Percentiles rank a stretch among this genome's conserved stretches.
phyloP scores from a whole-genome alignment of 2,888 invertebrate species.

The Liodrosophila aerea region DNA sequence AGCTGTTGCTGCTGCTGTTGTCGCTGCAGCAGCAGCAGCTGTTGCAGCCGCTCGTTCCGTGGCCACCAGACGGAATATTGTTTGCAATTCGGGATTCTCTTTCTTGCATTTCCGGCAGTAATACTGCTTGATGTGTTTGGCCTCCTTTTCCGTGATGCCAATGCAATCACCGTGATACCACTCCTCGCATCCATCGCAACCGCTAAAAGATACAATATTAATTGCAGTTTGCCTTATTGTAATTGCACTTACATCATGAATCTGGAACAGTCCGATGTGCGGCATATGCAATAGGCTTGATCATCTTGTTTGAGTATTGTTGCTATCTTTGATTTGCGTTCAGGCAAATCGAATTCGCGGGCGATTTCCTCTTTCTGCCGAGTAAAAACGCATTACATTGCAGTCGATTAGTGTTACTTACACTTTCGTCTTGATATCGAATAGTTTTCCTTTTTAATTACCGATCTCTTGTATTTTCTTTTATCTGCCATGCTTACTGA shows the following conservation, averaged over 20 bases:
- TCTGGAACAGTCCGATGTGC: constrained; percentile 95
- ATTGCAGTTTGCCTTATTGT: not conserved
- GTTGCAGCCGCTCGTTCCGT: constrained; percentile 64
- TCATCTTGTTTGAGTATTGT: constrained; percentile 93
- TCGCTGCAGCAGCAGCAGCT: constrained; percentile 20
- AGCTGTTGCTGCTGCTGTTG: constrained; percentile 9
- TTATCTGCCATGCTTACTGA: constrained; percentile 77
- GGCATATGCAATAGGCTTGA: constrained; percentile 96
- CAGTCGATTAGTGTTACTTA: too few relatives aligned
- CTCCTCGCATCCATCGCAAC: constrained; percentile 98
- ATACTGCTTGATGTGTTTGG: constrained; percentile 96
- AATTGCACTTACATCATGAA: constrained; percentile 94
- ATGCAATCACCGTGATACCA: constrained; percentile 99
- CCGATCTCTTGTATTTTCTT: constrained; percentile 79
- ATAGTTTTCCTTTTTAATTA: constrained; percentile 43
- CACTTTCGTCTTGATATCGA: not conserved
- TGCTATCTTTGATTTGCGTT: constrained; percentile 94
- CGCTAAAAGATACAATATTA: constrained; percentile 83
- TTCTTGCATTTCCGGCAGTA: constrained; percentile 93
- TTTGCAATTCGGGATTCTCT: constrained; percentile 90
- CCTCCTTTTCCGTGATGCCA: constrained; percentile 95
- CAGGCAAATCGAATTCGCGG: constrained; percentile 93
- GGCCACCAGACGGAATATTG: constrained; percentile 82
- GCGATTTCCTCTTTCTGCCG: constrained; percentile 91
- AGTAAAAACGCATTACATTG: too few relatives aligned